Evolutionary conservation across 1,140 invertebrate genomes (phyloP), one percentile per base, ranked within the genome.

Genomic region (Adoxophyes honmai): DNA sequence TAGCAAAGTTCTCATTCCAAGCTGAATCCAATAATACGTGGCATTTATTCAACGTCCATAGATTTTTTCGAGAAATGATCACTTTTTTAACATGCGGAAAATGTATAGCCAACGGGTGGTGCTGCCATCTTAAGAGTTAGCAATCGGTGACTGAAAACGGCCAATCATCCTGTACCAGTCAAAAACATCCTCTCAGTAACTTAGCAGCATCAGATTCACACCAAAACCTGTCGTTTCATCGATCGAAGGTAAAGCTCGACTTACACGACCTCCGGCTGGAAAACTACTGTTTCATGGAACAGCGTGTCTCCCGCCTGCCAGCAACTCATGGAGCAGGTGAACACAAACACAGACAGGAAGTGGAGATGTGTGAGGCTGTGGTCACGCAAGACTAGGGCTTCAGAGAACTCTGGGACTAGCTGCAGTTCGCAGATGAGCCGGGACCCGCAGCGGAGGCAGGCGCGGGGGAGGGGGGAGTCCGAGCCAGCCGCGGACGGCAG

Each of bases 251-350:
- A 2, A 28, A 3, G n/a, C n/a, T 10, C 4, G 33, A 13, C 39
- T 75, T 75, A 80, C 16, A 85, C 68, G 11, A 82, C 70, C 86
- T 97, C 95, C 5, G 92, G 90, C 89, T 96, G 95, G 66, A 97
- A 92, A 62, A 96, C 79, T 35, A 95, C 91, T 59, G 90, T 88
- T 86, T 97, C 96, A 63, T 93, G 91, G 57, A 93, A 91, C 60
- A 92, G 90, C 18, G 85, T 90, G 66, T 95, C 93, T 7, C 91
- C 91, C 3, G 91, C 82, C 39, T 92, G 91, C 96, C 96, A 97
- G 80, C 96, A 97, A 78, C 94, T 96, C 66, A 91, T 91, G n/a
- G 91, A 80, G 76, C 96, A 97, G 1, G 95, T 95, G 68, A 94
- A 97, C 13, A 97, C 81, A 28, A 96, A 81, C 6, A 96, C 93